Percentiles rank a stretch among this genome's conserved stretches.
These are phyloP conservation scores for Wiebesia pumilae DNA, from an alignment of 1,140 invertebrate species.

Conservation along the genomic window DNA sequence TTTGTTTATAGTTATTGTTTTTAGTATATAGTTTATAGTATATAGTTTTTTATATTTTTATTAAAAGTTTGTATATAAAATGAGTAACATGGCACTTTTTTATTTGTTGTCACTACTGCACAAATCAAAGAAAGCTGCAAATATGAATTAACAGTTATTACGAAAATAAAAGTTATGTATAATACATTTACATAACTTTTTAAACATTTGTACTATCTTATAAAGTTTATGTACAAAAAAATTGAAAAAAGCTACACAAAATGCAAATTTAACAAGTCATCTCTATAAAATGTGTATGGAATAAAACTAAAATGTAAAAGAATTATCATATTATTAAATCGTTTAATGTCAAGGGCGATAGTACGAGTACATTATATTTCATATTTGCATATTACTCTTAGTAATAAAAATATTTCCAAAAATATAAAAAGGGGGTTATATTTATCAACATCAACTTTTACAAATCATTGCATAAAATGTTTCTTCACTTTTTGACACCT, in stretches of 20 bases:
- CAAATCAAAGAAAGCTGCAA: not conserved
- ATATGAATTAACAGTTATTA: conserved; percentile 8
- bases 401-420: too few relatives aligned
- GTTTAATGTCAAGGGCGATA: too few relatives aligned
- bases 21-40: too few relatives aligned
- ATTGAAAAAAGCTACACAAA: not conserved
- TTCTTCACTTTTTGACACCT: too few relatives aligned
- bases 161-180: not conserved
- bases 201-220: conserved; percentile 33
- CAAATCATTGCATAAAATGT: too few relatives aligned
- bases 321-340: too few relatives aligned
- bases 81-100: conserved; percentile 32
- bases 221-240: conserved; percentile 1
- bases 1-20: not conserved
- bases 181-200: not conserved
- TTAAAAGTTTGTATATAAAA: conserved; percentile 1
- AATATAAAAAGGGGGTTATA: too few relatives aligned
- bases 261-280: not conserved
- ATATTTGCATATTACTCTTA: too few relatives aligned
- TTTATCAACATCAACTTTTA: too few relatives aligned
- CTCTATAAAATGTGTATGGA: not conserved
- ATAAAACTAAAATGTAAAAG: not conserved
- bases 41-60: conserved; percentile 19
- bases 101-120: not conserved
- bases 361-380: too few relatives aligned